Percentiles rank a stretch among this genome's conserved stretches.
These are phyloP conservation scores for Oxyura jamaicensis DNA, from an alignment of 2,113 vertebrate genomes.

Conservation along the genomic window DNA sequence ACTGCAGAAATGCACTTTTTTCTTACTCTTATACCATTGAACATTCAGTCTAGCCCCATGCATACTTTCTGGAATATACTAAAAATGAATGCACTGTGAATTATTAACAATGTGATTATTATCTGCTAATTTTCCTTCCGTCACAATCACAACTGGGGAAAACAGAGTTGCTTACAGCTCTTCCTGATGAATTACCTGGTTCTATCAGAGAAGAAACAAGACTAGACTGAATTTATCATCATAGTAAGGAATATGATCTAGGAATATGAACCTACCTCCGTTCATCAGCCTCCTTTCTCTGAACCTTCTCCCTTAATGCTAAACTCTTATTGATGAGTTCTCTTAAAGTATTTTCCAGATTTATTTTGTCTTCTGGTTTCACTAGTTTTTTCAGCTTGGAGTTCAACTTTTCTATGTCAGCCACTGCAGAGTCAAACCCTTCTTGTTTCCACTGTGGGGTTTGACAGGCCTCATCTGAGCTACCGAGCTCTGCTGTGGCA, in stretches of 20 bases:
- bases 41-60: background rate
- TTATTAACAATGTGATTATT: background rate
- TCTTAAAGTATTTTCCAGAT: conserved; percentile 73
- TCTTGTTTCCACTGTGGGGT: conserved; percentile 55
- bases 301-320: conserved; percentile 73
- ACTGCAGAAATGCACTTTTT: background rate
- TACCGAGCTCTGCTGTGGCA: conserved; percentile 30
- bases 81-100: background rate
- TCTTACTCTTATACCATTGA: background rate
- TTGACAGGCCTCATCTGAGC: conserved; percentile 46
- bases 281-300: conserved; percentile 29
- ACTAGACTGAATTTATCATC: background rate
- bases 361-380: conserved; percentile 67
- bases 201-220: background rate
- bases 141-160: background rate
- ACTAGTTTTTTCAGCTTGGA: conserved; percentile 67
- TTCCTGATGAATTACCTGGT: background rate
- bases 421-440: conserved; percentile 76
- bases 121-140: background rate
- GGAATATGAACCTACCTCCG: conserved; percentile 62
- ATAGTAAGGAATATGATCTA: background rate
- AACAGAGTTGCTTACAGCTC: background rate
- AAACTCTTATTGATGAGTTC: conserved; percentile 76
- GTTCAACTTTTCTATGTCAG: conserved; percentile 71
- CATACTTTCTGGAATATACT: background rate